A percentile compares a stretch with the other conserved stretches of the same genome.
phyloP scores from a whole-genome alignment of 2,888 invertebrate genomes.

The Cryptus armator region DNA sequence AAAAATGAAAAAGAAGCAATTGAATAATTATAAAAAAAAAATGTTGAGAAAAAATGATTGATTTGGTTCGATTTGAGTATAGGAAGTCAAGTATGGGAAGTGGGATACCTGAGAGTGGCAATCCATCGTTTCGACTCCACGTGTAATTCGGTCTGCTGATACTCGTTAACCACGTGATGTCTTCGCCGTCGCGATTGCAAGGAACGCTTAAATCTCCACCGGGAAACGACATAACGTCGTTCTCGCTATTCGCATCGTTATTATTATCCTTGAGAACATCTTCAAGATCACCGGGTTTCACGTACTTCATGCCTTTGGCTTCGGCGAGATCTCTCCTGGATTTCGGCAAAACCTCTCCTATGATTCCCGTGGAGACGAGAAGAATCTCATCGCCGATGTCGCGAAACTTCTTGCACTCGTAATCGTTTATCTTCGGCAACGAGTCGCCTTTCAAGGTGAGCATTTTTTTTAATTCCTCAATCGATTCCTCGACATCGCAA shows the following conservation, averaged over 20 bases:
- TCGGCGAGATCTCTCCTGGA: conserved; percentile 73
- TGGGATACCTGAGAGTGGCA: conserved; percentile 74
- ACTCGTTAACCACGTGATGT: conserved; percentile 75
- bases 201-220: conserved; percentile 78
- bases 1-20: too few relatives aligned
- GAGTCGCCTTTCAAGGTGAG: conserved; percentile 68
- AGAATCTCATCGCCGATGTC: conserved; percentile 76
- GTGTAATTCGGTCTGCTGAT: conserved; percentile 76
- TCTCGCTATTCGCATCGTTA: conserved; percentile 45
- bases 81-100: background rate
- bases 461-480: conserved; percentile 71
- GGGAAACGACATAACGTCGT: conserved; percentile 76
- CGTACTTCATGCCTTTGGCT: conserved; percentile 75
- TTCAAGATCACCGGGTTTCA: conserved; percentile 75
- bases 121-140: conserved; percentile 76
- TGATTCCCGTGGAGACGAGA: conserved; percentile 69
- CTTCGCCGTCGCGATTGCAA: conserved; percentile 76
- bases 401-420: conserved; percentile 74
- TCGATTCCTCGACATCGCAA: conserved; percentile 73
- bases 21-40: too few relatives aligned
- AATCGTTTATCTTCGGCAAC: conserved; percentile 70
- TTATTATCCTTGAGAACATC: conserved; percentile 68
- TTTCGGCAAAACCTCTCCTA: conserved; percentile 69
- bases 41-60: too few relatives aligned
- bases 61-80: too few relatives aligned